Evolutionary conservation across 2,113 vertebrate genomes (phyloP), one percentile per base, ranked within the genome.

Genomic region (Colossoma macropomum): DNA sequence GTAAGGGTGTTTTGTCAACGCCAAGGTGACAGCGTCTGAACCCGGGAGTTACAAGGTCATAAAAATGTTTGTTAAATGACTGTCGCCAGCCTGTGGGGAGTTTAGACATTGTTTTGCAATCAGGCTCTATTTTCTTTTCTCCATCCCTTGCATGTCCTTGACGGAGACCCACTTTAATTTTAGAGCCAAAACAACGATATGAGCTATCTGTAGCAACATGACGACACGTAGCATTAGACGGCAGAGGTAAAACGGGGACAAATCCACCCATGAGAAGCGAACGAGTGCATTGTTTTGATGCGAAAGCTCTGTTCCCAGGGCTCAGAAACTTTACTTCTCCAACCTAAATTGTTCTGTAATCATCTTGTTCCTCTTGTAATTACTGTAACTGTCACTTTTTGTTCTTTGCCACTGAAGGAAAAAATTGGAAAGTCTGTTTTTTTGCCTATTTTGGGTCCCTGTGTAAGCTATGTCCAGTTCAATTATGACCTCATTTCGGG

Each of bases 321-420:
- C 80, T 92, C 73, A 41, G 87, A 89, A 90, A 91, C 88, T 91
- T 87, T 90, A 94, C 91, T 90, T 92, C 92, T 90, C 88, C 87
- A 88, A 87, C 90, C 87, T 91, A 87, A 77, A 90, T 90, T 86
- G 90, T 83, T 90, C 91, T 88, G 86, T 89, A 92, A 87, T 91
- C 88, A 87, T 92, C 91, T 88, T 88, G 89, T 94, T 88, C 84
- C 88, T 92, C 71, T 88, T 87, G 79, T 89, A 92, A 95, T 94
- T 93, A 94, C 92, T 92, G 91, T 95, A 95, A 95, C 94, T 94
- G 94, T 94, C 94, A 94, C 89, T 91, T 93, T 94, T 94, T 95
- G 93, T 94, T 95, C 92, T 94, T 94, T 93, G 86, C 90, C 91
- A 92, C 87, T 90, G 88, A 90, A 93, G 92, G 92, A 93, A 92